These are phyloP conservation scores for pig (Sus scrofa) DNA, from an alignment of 2,113 vertebrate genomes.

Conservation along the genomic window DNA sequence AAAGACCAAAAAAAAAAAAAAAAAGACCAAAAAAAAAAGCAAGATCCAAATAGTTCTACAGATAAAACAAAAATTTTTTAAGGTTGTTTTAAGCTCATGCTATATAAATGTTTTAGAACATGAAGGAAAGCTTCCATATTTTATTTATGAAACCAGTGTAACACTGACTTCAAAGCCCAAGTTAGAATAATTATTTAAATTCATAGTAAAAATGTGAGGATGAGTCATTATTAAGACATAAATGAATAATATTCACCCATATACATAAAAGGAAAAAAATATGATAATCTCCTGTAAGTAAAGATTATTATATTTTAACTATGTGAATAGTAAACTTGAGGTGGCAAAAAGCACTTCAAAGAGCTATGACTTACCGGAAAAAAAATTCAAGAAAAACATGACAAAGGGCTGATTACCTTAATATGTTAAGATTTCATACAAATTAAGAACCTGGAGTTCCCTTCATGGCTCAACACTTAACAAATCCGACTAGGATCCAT, in stretches of 20 bases:
- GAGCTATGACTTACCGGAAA: background rate
- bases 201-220: background rate
- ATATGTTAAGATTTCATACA: background rate
- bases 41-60: background rate
- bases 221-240: background rate
- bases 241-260: background rate
- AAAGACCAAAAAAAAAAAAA: too few relatives aligned
- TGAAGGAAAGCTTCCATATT: slow-evolving; percentile 37
- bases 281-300: slow-evolving; percentile 5
- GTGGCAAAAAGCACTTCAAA: background rate
- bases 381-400: slow-evolving; percentile 3
- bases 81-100: background rate
- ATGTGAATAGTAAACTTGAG: background rate
- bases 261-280: background rate
- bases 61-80: background rate
- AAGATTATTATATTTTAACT: background rate
- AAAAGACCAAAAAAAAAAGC: too few relatives aligned
- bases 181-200: slow-evolving; percentile 8
- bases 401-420: background rate
- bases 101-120: background rate
- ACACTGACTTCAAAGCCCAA: background rate
- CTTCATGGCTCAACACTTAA: too few relatives aligned
- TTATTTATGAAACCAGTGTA: slow-evolving; percentile 6
- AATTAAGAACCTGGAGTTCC: slow-evolving; percentile 36
- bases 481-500: too few relatives aligned